Conservation (phyloP, 1,140 invertebrate species). For the Lepidurus packardi region DNA sequence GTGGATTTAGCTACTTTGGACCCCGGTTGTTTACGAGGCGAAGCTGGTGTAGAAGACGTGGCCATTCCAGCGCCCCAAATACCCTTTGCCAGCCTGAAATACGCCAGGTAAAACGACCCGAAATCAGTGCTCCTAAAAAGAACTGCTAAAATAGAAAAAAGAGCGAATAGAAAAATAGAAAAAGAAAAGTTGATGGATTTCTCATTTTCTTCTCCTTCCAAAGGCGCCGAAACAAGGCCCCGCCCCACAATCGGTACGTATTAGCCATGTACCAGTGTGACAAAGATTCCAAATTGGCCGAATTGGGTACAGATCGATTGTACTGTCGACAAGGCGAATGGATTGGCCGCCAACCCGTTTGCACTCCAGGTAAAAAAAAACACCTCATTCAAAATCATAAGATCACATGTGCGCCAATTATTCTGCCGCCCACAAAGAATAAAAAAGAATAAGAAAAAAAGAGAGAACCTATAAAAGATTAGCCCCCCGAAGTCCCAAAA, state of each 20-base stretch:
- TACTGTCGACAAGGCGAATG: constrained; percentile 53
- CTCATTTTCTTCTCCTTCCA: constrained; percentile 23
- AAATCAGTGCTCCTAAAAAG: background rate
- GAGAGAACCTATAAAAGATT: background rate
- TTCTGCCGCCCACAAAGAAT: background rate
- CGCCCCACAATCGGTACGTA: constrained; percentile 51
- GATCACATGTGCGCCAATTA: background rate
- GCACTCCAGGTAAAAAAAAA: constrained; percentile 40
- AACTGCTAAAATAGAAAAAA: background rate
- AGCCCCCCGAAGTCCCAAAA: constrained; percentile 20
- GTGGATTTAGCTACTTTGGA: background rate
- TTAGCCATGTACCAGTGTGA: constrained; percentile 53
- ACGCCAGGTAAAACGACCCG: background rate
- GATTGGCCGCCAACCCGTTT: constrained; percentile 52
- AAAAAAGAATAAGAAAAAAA: background rate
- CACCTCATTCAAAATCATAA: constrained; percentile 12
- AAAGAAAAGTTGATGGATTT: background rate
- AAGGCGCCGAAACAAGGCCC: constrained; percentile 46
- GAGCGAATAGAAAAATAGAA: background rate
- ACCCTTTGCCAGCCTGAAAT: constrained; percentile 8
- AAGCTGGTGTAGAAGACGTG: background rate
- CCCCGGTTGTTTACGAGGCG: constrained; percentile 8
- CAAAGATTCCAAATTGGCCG: constrained; percentile 49
- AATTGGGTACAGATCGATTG: constrained; percentile 47
- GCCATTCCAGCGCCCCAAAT: background rate